Conservation (phyloP, 2,888 invertebrate species). For the Mayetiola destructor region DNA sequence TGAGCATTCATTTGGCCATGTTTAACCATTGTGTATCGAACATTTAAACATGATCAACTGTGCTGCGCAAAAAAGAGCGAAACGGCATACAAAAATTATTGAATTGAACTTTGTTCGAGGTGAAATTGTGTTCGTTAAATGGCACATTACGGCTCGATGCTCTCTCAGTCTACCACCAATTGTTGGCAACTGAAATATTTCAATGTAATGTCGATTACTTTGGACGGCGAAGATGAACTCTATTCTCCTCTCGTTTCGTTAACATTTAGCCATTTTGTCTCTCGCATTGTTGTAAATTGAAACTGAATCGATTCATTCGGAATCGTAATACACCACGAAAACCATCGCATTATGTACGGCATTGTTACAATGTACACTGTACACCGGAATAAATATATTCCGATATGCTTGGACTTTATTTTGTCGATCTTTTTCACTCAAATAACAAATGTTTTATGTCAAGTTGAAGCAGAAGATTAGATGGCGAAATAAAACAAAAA, state of each 20-base stretch:
- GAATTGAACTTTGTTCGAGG: constrained; percentile 12
- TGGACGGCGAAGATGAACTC: too few relatives aligned
- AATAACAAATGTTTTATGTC: constrained; percentile 8
- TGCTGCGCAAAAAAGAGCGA: background rate
- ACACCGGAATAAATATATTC: too few relatives aligned
- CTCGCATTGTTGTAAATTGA: too few relatives aligned
- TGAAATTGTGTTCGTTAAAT: constrained; percentile 12
- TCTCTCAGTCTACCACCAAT: too few relatives aligned
- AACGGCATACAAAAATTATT: background rate
- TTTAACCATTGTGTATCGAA: background rate
- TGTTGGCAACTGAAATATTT: constrained; percentile 1
- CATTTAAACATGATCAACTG: too few relatives aligned
- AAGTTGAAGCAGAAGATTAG: background rate
- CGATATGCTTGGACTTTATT: constrained; percentile 3
- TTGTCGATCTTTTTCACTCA: constrained; percentile 6
- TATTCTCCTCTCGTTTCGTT: too few relatives aligned
- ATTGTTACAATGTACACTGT: too few relatives aligned
- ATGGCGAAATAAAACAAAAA: too few relatives aligned
- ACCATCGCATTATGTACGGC: too few relatives aligned
- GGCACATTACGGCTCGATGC: constrained; percentile 7
- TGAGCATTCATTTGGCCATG: background rate
- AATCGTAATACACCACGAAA: too few relatives aligned
- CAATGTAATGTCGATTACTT: constrained; percentile 1
- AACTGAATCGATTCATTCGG: too few relatives aligned
- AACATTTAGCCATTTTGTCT: too few relatives aligned